Conservation (phyloP, 2,113 vertebrate species). For the Melanocharis versteri region DNA sequence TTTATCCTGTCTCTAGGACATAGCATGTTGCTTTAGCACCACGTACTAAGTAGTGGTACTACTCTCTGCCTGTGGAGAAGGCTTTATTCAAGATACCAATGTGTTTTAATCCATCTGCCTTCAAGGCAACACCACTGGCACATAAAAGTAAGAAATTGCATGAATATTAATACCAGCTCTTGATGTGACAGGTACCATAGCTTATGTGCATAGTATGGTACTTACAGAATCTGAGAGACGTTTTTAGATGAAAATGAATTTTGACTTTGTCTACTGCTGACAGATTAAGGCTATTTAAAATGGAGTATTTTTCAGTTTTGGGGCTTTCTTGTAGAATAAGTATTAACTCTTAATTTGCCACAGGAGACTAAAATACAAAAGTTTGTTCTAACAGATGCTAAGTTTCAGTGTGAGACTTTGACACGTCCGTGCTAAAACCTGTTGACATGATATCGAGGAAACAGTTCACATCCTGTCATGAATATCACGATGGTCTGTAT, state of each 20-base stretch:
- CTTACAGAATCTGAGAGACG: neutral
- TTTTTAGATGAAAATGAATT: slow-evolving; percentile 23
- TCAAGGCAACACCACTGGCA: neutral
- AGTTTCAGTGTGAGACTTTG: neutral
- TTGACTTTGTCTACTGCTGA: slow-evolving; percentile 5
- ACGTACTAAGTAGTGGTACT: neutral
- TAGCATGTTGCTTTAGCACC: neutral
- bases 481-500: neutral
- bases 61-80: neutral
- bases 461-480: neutral
- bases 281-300: slow-evolving; percentile 32
- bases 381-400: neutral
- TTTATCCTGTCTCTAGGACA: neutral
- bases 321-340: neutral
- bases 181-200: neutral
- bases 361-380: neutral
- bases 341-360: neutral
- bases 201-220: neutral
- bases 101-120: slow-evolving; percentile 3
- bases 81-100: neutral
- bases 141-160: neutral
- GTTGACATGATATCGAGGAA: neutral
- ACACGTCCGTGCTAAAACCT: neutral
- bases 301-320: neutral
- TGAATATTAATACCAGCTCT: slow-evolving; percentile 27